Evolutionary conservation across 2,888 invertebrate genomes (phyloP).

Genomic region (Platynereis dumerilii): DNA sequence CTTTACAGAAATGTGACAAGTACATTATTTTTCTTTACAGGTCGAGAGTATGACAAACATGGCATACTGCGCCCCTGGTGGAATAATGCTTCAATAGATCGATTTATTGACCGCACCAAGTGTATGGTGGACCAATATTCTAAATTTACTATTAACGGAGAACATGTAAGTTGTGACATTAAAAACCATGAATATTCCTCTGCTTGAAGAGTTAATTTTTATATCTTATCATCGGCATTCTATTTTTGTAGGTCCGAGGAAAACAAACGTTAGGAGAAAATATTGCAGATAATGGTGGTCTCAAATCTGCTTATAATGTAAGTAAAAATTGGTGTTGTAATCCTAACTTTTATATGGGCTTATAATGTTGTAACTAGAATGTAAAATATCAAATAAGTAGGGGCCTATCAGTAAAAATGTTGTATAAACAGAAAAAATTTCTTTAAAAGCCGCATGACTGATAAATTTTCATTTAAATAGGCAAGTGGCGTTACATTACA

Average conservation of each 20-base stretch:
- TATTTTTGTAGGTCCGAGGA: slow-evolving; percentile 75
- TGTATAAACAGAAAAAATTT: too few relatives aligned
- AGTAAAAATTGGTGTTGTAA: slow-evolving; percentile 2
- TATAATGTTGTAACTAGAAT: too few relatives aligned
- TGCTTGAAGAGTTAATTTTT: too few relatives aligned
- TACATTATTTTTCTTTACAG: slow-evolving; percentile 54
- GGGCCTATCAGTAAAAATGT: too few relatives aligned
- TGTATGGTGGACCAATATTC: slow-evolving; percentile 92
- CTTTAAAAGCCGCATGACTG: too few relatives aligned
- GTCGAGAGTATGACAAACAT: slow-evolving; percentile 91
- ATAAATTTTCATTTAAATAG: too few relatives aligned
- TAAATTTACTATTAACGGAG: slow-evolving; percentile 69
- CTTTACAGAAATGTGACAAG: too few relatives aligned
- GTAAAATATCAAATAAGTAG: too few relatives aligned
- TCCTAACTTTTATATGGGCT: too few relatives aligned
- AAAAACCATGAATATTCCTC: not conserved
- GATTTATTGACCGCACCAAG: slow-evolving; percentile 84
- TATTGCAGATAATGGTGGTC: slow-evolving; percentile 92
- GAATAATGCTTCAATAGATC: slow-evolving; percentile 88
- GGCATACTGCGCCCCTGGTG: slow-evolving; percentile 98
- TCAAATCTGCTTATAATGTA: slow-evolving; percentile 86
- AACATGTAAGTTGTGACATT: slow-evolving; percentile 43
- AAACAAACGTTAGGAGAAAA: slow-evolving; percentile 94
- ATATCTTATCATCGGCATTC: too few relatives aligned
- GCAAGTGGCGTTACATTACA: too few relatives aligned